phyloP scores from a whole-genome alignment of 2,113 vertebrate species.

The Leptobrachium ailaonicum region DNA sequence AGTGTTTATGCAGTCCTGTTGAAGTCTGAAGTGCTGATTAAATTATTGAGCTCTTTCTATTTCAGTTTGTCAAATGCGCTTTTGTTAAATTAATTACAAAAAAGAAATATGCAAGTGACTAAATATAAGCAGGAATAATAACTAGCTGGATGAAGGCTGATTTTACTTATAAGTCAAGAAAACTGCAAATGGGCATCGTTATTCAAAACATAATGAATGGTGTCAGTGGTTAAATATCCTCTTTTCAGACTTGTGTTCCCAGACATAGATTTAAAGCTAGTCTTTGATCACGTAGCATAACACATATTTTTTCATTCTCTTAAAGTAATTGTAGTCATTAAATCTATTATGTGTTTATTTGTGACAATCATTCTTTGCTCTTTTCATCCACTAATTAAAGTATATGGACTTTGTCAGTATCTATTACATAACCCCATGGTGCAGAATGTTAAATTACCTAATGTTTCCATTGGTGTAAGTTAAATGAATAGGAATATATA shows the following conservation, averaged over 20 bases:
- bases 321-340: slow-evolving; percentile 26
- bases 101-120: background rate
- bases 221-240: slow-evolving; percentile 30
- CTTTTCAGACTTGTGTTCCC: slow-evolving; percentile 16
- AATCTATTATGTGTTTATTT: slow-evolving; percentile 6
- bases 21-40: too few species aligned
- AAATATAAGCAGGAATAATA: background rate
- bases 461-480: background rate
- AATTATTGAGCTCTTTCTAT: too few species aligned
- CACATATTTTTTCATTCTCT: slow-evolving; percentile 26
- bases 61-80: too few species aligned
- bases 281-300: slow-evolving; percentile 15
- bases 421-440: background rate
- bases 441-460: background rate
- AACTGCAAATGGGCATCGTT: slow-evolving; percentile 27
- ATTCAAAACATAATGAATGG: slow-evolving; percentile 19
- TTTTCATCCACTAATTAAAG: background rate
- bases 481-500: background rate
- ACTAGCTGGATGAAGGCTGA: background rate
- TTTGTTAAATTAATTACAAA: too few species aligned
- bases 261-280: slow-evolving; percentile 21
- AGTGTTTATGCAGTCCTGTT: too few species aligned
- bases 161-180: slow-evolving; percentile 15
- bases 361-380: background rate
- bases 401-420: background rate